These are phyloP conservation scores for Patiria miniata DNA, from an alignment of 35 echinoderm and acorn worm genomes.

Conservation along the genomic window DNA sequence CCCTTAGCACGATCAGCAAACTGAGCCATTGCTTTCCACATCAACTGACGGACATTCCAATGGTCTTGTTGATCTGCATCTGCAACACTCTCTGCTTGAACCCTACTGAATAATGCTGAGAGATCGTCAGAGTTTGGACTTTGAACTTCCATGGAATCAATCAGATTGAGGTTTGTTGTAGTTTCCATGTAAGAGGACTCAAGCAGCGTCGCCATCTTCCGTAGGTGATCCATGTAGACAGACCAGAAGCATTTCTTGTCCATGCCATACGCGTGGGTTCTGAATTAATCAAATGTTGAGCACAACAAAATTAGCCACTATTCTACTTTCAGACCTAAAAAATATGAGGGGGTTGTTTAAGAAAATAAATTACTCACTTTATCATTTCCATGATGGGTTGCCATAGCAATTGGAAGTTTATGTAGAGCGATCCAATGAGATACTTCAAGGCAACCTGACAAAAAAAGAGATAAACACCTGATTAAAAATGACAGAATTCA, in stretches of 20 bases:
- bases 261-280: slow-evolving; percentile 85
- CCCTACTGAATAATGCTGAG: slow-evolving; percentile 37
- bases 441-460: slow-evolving; percentile 81
- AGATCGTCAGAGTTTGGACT: not conserved
- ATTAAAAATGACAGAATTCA: no score
- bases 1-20: slow-evolving; percentile 78
- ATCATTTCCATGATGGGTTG: slow-evolving; percentile 83
- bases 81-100: not conserved
- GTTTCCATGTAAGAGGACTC: slow-evolving; percentile 16
- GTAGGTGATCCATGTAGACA: slow-evolving; percentile 48
- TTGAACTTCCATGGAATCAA: not conserved
- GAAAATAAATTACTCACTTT: slow-evolving; percentile 66
- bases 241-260: slow-evolving; percentile 77
- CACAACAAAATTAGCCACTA: no score
- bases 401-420: slow-evolving; percentile 90
- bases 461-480: slow-evolving; percentile 12
- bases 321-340: no score
- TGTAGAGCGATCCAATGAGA: slow-evolving; percentile 81
- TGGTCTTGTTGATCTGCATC: slow-evolving; percentile 72
- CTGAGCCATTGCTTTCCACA: slow-evolving; percentile 73
- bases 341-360: not conserved
- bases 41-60: slow-evolving; percentile 56
- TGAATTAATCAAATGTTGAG: slow-evolving; percentile 21
- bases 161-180: slow-evolving; percentile 23
- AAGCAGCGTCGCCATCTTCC: slow-evolving; percentile 11